Evolutionary conservation across 2,797 vertebrate species (phyloP), one percentile per base, ranked within the genome.

Genomic region (Phoeniculus purpureus): DNA sequence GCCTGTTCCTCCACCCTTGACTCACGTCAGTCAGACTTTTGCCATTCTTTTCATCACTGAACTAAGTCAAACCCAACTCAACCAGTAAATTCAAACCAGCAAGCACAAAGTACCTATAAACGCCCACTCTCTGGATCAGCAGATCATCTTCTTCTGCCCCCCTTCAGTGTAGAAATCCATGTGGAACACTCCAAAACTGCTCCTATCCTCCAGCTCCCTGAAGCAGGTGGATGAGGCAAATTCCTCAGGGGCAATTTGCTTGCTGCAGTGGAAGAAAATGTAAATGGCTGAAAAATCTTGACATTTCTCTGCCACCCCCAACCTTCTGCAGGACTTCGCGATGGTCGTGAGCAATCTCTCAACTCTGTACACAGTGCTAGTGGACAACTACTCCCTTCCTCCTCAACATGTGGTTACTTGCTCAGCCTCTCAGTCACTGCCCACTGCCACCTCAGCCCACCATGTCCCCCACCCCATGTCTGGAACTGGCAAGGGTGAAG

Each of bases 351-450:
- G 80, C 83, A 65, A 79, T 29, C 73, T 40, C 87, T 88, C 94
- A 96, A 72, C 91, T 70, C 90, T 85, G 89, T 50, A 83, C 94
- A 89, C 80, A 91, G 52, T 17, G 70, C 62, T 31, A 3, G 80
- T 80, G 89, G 89, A 55, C 80, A 59, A 14, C 80, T 52, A 48
- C 80, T 83, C 89, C 90, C 79, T 87, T 61, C 79, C 52, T 72
- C 74, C 77, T n/a, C 37, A 77, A 9, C 87, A 48, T n/a, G 55
- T 67, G 73, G 81, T 31, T 10, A 32, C 80, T 81, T 6, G 10
- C 83, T 79, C 1, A 10, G 81, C 56, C 59, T 82, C 79, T 32
- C 86, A 17, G 71, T 9, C 76, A 32, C 81, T 90, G 86, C 81
- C 72, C 88, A 81, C 43, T 16, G 18, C 37, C 59, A 45, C 22